phyloP scores from a whole-genome alignment of 2,888 invertebrate genomes.

The Brenthis hecate region DNA sequence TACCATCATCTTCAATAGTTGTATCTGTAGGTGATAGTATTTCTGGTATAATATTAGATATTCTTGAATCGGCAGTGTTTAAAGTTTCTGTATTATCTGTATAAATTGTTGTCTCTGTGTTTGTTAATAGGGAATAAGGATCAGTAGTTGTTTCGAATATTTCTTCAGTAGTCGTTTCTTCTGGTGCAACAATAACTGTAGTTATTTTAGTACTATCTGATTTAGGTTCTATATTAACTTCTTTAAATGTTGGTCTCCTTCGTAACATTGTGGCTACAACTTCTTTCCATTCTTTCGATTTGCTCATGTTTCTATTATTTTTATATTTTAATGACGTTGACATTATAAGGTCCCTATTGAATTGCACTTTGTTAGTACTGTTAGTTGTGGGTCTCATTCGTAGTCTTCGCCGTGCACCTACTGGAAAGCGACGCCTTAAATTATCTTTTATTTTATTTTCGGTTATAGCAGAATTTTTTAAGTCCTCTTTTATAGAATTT shows the following conservation, averaged over 20 bases:
- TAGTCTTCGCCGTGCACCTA: constrained; percentile 59
- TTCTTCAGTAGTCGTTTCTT: constrained; percentile 42
- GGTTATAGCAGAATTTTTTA: constrained; percentile 17
- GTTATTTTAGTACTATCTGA: constrained; percentile 40
- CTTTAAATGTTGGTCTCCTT: constrained; percentile 34
- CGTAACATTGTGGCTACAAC: constrained; percentile 53
- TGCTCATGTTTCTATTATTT: constrained; percentile 59
- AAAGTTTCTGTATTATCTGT: constrained; percentile 20
- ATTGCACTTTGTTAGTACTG: constrained; percentile 59
- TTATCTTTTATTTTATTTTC: constrained; percentile 41
- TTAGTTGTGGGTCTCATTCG: constrained; percentile 61
- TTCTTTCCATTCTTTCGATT: constrained; percentile 62
- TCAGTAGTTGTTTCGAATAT: constrained; percentile 34
- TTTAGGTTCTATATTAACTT: constrained; percentile 45
- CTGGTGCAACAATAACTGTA: constrained; percentile 44
- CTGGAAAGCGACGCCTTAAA: constrained; percentile 54
- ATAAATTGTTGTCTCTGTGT: constrained; percentile 27
- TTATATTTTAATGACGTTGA: constrained; percentile 61
- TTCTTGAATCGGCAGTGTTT: constrained; percentile 12
- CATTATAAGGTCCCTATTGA: constrained; percentile 66
- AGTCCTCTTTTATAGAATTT: constrained; percentile 42
- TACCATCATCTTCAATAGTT: constrained; percentile 11
- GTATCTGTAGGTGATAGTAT: constrained; percentile 14
- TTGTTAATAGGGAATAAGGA: constrained; percentile 5
- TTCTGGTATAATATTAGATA: constrained; percentile 18